Percentiles rank a stretch among this genome's conserved stretches.
phyloP scores from a whole-genome alignment of 1,140 invertebrate species.

The Aphelenchoides fujianensis region DNA sequence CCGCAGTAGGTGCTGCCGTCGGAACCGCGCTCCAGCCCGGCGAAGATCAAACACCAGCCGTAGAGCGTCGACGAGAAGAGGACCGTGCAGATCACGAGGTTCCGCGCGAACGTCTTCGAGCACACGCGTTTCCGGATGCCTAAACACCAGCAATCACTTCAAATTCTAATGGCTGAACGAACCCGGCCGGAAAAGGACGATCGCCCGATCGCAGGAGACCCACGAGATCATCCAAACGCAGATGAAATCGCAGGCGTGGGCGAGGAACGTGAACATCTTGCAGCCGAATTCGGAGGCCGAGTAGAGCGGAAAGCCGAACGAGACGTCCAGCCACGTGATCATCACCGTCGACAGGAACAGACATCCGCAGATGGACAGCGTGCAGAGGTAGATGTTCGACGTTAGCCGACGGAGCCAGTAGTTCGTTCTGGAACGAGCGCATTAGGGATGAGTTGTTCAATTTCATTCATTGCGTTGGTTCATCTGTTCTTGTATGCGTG shows the following conservation, averaged over 20 bases:
- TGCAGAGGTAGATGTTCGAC: conserved; percentile 60
- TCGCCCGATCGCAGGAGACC: conserved; percentile 56
- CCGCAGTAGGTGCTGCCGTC: conserved; percentile 51
- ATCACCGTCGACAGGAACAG: conserved; percentile 58
- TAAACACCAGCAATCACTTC: conserved; percentile 21
- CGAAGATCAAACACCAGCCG: conserved; percentile 59
- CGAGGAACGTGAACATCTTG: conserved; percentile 59
- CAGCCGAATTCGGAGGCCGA: conserved; percentile 53
- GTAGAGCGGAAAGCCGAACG: conserved; percentile 48
- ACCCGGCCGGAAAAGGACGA: conserved; percentile 58
- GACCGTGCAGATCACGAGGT: conserved; percentile 50
- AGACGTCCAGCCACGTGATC: conserved; percentile 50
- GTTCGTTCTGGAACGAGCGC: conserved; percentile 57
- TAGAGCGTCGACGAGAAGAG: conserved; percentile 52
- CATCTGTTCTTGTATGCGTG: too few relatives aligned
- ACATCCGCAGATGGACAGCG: conserved; percentile 58
- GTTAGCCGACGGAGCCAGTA: conserved; percentile 58
- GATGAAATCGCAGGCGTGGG: conserved; percentile 59
- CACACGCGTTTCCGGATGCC: conserved; percentile 56
- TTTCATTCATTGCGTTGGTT: too few relatives aligned
- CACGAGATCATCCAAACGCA: conserved; percentile 62
- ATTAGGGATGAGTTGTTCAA: too few relatives aligned
- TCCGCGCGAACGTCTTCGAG: conserved; percentile 54
- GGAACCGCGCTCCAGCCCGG: conserved; percentile 46
- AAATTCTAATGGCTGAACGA: conserved; percentile 5